Evolutionary conservation across 2,888 invertebrate genomes (phyloP).

Genomic region (Melolontha melolontha): DNA sequence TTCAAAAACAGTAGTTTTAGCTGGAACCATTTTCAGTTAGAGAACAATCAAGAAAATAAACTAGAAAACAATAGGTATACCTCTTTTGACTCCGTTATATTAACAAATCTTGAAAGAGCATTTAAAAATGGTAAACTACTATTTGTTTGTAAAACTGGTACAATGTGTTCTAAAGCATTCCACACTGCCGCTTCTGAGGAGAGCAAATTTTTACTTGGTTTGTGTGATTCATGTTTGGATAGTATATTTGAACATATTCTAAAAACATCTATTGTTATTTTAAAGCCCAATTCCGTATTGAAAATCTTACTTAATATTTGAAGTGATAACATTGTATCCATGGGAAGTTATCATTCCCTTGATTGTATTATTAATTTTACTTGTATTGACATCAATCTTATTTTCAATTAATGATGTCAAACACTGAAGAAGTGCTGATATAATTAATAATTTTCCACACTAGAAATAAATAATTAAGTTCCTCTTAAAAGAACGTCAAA

Average conservation of each 20-base stretch:
- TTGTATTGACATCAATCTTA: conserved; percentile 46
- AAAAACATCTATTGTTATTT: too few species aligned
- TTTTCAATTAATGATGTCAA: conserved; percentile 48
- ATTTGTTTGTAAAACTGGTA: conserved; percentile 64
- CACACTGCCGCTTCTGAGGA: conserved; percentile 65
- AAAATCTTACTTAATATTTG: conserved; percentile 60
- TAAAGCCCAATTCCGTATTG: background rate
- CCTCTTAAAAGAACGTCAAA: background rate
- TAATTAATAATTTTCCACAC: conserved; percentile 63
- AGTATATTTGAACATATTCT: conserved; percentile 68
- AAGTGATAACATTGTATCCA: conserved; percentile 66
- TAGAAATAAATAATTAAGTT: conserved; percentile 52
- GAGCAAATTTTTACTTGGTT: conserved; percentile 64
- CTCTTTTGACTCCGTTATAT: conserved; percentile 14
- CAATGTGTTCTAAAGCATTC: conserved; percentile 65
- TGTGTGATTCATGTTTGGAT: conserved; percentile 61
- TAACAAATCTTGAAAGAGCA: conserved; percentile 57
- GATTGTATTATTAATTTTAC: conserved; percentile 50
- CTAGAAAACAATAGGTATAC: conserved; percentile 1
- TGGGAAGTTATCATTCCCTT: conserved; percentile 64
- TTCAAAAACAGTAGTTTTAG: conserved; percentile 64
- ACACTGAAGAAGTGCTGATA: conserved; percentile 57
- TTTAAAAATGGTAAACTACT: conserved; percentile 66
- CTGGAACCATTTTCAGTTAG: conserved; percentile 50
- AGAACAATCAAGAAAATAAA: background rate